phyloP scores from a whole-genome alignment of 1,140 invertebrate genomes.

The Hyphantria cunea region DNA sequence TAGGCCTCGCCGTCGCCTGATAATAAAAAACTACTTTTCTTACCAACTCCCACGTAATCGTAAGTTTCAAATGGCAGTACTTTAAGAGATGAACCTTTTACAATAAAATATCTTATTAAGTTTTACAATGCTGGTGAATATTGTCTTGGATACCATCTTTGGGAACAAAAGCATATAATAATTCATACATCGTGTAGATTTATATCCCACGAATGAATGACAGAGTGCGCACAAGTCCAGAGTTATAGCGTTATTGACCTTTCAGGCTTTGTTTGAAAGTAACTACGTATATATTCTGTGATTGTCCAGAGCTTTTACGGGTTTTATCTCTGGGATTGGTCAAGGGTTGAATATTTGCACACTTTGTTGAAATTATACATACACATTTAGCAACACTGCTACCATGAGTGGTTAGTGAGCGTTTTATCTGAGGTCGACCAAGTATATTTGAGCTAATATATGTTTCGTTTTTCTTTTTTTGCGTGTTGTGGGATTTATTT shows the following conservation, averaged over 20 bases:
- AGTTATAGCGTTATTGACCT: constrained; percentile 25
- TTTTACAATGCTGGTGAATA: neutral
- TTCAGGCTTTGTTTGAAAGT: constrained; percentile 5
- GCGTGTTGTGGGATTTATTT: too few species aligned
- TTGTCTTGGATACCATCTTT: neutral
- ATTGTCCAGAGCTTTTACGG: neutral
- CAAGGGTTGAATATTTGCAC: neutral
- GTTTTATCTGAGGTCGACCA: too few species aligned
- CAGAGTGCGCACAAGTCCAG: constrained; percentile 1
- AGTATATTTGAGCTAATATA: too few species aligned
- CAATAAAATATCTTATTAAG: too few species aligned
- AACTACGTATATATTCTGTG: neutral
- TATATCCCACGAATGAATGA: constrained; percentile 10
- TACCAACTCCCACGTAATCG: too few species aligned
- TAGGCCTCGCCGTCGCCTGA: too few species aligned
- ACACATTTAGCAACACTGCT: too few species aligned
- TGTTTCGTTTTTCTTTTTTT: too few species aligned
- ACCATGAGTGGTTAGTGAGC: too few species aligned
- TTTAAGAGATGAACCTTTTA: too few species aligned
- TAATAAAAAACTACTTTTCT: too few species aligned
- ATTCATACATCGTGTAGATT: constrained; percentile 7
- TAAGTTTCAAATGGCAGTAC: too few species aligned
- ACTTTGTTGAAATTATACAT: neutral
- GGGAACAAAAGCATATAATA: neutral
- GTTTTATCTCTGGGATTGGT: neutral